Evolutionary conservation across 1,140 invertebrate genomes (phyloP).

Genomic region (Trachymyrmex septentrionalis): DNA sequence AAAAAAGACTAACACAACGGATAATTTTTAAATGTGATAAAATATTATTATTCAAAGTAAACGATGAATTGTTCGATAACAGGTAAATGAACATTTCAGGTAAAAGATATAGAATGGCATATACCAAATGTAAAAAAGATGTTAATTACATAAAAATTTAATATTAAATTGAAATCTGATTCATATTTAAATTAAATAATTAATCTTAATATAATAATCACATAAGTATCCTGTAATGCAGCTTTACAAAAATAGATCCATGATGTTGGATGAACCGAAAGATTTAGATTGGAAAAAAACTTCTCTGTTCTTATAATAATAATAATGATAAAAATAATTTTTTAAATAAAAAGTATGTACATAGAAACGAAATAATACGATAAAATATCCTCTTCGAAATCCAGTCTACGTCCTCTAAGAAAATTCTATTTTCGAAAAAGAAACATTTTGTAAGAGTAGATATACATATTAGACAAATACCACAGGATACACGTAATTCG

Average conservation of each 20-base stretch:
- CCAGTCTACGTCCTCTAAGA: not conserved
- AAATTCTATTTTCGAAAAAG: conserved; percentile 18
- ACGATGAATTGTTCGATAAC: not conserved
- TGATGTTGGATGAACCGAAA: not conserved
- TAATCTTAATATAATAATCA: not conserved
- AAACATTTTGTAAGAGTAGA: conserved; percentile 6
- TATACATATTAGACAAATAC: conserved; percentile 10
- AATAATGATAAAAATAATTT: conserved; percentile 1
- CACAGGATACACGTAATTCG: not conserved
- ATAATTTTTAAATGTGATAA: not conserved
- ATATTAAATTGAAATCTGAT: conserved; percentile 1
- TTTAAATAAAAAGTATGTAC: conserved; percentile 13
- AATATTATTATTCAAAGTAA: not conserved
- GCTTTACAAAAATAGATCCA: not conserved
- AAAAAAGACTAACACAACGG: not conserved
- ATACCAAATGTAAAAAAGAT: not conserved
- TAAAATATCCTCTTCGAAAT: conserved; percentile 12
- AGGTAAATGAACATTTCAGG: not conserved
- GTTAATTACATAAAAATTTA: not conserved
- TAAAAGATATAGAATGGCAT: not conserved
- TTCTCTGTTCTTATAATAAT: not conserved
- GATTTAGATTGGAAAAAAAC: not conserved
- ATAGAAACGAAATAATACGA: not conserved
- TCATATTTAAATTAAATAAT: not conserved
- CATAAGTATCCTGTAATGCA: not conserved